Percentiles rank a stretch among this genome's conserved stretches.
Conservation (phyloP, 1,140 invertebrate species). For the Monochamus saltuarius region DNA sequence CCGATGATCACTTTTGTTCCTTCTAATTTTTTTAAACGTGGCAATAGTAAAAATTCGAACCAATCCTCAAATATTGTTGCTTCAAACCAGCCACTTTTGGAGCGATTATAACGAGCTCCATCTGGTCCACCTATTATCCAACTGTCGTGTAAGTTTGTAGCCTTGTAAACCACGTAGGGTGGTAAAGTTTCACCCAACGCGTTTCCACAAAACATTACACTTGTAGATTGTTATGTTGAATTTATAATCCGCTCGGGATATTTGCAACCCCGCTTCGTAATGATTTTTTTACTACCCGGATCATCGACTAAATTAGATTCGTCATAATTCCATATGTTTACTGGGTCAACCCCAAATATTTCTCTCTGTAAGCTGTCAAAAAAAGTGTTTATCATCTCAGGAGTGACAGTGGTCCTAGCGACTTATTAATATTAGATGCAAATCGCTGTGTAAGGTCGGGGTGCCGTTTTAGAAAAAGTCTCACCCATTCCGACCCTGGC, state of each 20-base stretch:
- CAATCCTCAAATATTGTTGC: background rate
- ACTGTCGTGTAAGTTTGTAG: background rate
- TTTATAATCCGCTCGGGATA: too few species aligned
- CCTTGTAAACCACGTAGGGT: background rate
- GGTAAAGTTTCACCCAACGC: background rate
- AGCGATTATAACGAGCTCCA: slow-evolving; percentile 3
- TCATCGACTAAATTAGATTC: background rate
- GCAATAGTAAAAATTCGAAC: slow-evolving; percentile 22
- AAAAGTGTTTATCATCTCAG: background rate
- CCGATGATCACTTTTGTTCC: too few species aligned
- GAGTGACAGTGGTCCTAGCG: background rate
- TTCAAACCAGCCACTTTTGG: background rate
- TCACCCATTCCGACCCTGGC: background rate
- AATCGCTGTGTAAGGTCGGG: background rate
- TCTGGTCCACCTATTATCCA: slow-evolving; percentile 14
- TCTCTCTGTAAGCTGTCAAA: slow-evolving; percentile 1
- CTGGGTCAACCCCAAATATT: background rate
- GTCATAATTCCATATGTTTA: too few species aligned
- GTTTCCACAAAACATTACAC: background rate
- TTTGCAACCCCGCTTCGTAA: too few species aligned
- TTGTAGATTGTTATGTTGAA: background rate
- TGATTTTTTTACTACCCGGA: background rate
- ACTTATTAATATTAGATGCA: background rate
- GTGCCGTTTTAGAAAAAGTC: background rate
- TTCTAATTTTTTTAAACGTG: too few species aligned